Base-by-base conservation (phyloP, 2,888 invertebrate genomes). In the Parochlus steinenii region DNA sequence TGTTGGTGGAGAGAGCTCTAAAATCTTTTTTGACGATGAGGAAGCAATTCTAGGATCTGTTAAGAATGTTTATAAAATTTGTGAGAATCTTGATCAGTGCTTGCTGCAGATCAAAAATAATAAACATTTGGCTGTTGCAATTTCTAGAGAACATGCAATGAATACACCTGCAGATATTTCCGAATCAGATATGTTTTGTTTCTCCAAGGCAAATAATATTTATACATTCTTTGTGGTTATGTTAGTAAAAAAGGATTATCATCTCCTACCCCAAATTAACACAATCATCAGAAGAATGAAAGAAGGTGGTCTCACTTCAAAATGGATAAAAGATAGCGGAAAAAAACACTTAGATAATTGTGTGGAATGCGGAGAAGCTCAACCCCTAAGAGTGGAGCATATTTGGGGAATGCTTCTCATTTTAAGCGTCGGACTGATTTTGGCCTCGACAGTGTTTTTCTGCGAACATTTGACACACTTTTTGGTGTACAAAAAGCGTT, bases 151-250 rank as follows among this genome's bases (percentile, higher is more conserved):
- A 19, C 52, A 57, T 40, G 52, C 51, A 2, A 45, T 50, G 29
- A 55, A 55, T 35, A 58, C 55, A 42, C 50, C 53, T 1, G 44
- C n/a, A n/a, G n/a, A n/a, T n/a, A n/a, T n/a, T n/a, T n/a, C n/a
- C n/a, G n/a, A n/a, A n/a, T n/a, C n/a, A n/a, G n/a, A n/a, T n/a
- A 45, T 58, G 1, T 58, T 44, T 37, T 58, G 58, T 37, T 58
- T 58, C 39, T 47, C 52, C 39, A 48, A 51, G 1, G 47, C 47
- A 4, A 49, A 57, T 28, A 56, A 57, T 20, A 41, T 58, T 11
- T 55, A 57, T 37, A 48, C 52, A 1, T 58, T 54, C 39, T 44
- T 53, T 11, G 54, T 57, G 2, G 47, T 50, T 5, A 52, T 58
- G 48, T 39, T 57, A 34, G 43, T 55, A 41, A 50, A 54, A 5